phyloP scores from a whole-genome alignment of 2,888 invertebrate genomes.

The Conus canariensis region DNA sequence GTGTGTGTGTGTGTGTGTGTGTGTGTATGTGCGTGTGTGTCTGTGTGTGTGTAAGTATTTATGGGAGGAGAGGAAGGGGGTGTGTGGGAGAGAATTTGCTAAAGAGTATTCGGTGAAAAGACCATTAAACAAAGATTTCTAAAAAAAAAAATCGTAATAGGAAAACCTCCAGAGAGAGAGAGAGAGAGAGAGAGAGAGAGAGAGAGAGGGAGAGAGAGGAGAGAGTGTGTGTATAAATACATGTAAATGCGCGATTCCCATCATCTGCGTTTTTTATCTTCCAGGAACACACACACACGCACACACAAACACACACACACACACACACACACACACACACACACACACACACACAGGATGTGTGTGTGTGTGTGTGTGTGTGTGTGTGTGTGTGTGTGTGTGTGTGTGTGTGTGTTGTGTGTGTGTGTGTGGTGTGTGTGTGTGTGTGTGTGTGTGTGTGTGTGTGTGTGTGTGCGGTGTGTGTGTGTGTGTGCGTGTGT shows the following conservation, averaged over 20 bases:
- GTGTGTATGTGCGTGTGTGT: not conserved
- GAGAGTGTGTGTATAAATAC: not conserved
- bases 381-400: not conserved
- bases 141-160: not conserved
- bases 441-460: fast-evolving
- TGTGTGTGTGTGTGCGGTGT: fast-evolving
- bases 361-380: slow-evolving; percentile 10
- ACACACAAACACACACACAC: no score
- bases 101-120: no score
- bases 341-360: not conserved
- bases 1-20: slow-evolving; percentile 4
- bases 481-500: no score
- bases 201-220: not conserved
- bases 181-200: not conserved
- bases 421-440: not conserved
- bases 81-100: no score
- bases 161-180: not conserved
- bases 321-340: no score
- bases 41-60: no score
- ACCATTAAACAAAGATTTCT: no score
- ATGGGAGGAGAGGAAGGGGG: no score
- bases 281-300: no score
- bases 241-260: no score
- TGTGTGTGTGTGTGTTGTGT: not conserved
- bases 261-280: no score